A percentile compares a stretch with the other conserved stretches of the same genome.
Evolutionary conservation across 2,888 invertebrate genomes (phyloP).

Genomic region (Archaeoteleia sp.): DNA sequence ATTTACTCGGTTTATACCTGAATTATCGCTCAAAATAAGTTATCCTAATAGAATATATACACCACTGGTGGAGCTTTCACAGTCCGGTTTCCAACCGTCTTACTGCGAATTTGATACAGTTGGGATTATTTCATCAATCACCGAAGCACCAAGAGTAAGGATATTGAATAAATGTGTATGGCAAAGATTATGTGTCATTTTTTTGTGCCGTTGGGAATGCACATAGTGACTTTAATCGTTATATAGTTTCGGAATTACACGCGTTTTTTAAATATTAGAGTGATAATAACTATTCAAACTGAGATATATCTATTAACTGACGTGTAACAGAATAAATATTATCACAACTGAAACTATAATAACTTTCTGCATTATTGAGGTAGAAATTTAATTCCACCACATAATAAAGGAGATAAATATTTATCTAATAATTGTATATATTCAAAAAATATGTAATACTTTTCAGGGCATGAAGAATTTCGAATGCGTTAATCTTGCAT

Average conservation of each 20-base stretch:
- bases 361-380: too few relatives aligned
- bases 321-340: too few relatives aligned
- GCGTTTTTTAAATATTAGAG: too few relatives aligned
- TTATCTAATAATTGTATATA: neutral
- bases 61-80: constrained; percentile 75
- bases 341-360: too few relatives aligned
- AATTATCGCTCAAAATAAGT: constrained; percentile 52
- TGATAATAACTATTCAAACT: too few relatives aligned
- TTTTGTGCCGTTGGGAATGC: too few relatives aligned
- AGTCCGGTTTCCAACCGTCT: constrained; percentile 71
- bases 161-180: constrained; percentile 19
- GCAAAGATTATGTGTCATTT: too few relatives aligned
- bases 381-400: too few relatives aligned
- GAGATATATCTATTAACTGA: too few relatives aligned
- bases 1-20: constrained; percentile 75
- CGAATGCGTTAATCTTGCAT: constrained; percentile 66
- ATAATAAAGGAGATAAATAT: too few relatives aligned
- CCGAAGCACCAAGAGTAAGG: constrained; percentile 74
- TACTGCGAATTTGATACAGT: constrained; percentile 85
- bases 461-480: constrained; percentile 72
- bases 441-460: neutral
- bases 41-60: constrained; percentile 73
- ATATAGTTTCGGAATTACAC: too few relatives aligned
- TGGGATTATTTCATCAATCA: constrained; percentile 80
- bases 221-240: too few relatives aligned